Evolutionary conservation across 2,888 invertebrate species (phyloP), one percentile per base, ranked within the genome.

Genomic region (Cataglyphis altisquamis): DNA sequence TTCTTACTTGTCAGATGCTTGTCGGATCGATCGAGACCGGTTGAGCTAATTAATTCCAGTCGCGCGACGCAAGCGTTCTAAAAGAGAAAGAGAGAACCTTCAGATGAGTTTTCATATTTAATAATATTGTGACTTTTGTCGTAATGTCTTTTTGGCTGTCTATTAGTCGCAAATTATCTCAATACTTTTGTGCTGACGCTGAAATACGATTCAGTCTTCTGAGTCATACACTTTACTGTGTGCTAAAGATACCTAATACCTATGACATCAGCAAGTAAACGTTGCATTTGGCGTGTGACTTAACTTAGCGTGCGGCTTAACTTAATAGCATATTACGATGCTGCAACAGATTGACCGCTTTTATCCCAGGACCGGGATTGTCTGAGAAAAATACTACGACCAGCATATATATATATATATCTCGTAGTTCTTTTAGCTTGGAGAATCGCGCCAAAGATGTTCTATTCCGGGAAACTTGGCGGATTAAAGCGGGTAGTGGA

Each of bases 381-480:
- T 64, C 52, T 32, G 21, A 12, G 41, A 77, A 78, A 70, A 60
- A 78, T 36, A 78, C 45, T 21, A 41, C 32, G 45, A 29, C 21
- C 57, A 32, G 41, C n/a, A 21, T 64, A 73, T 39, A 63, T 74
- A 21, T 64, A 73, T 39, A 63, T 74, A 55, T 73, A 32, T 72
- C 41, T 60, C 73, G 41, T 18, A 57, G 45, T 41, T 45, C 52
- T 45, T 70, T 55, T 57, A 78, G 36, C 60, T 21, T 78, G 18
- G 25, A 72, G 73, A 73, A 72, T 45, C 41, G 45, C 18, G 36
- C 21, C 60, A 32, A 72, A 72, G 72, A 72, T 32, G 45, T 45
- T 78, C 73, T 73, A 57, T 70, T 57, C 41, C 41, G 72, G 8
- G 74, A 70, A 78, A 72, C 78, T 78, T 72, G 18, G 78, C 57